Conservation (phyloP, 2,113 vertebrate species). For the Corvus hawaiiensis region DNA sequence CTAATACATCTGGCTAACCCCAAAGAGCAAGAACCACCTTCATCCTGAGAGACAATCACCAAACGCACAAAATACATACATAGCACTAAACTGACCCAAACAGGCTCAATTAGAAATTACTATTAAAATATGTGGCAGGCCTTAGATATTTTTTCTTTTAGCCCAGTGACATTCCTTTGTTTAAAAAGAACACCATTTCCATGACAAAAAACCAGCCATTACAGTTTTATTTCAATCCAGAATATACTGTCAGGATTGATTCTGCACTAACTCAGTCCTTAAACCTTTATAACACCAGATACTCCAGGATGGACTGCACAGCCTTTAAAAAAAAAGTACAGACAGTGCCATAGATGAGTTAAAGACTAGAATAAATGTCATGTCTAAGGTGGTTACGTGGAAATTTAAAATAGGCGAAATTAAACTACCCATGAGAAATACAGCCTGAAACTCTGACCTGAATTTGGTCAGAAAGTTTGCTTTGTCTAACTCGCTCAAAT, state of each 20-base stretch:
- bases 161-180: background rate
- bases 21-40: background rate
- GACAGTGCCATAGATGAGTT: background rate
- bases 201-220: background rate
- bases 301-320: background rate
- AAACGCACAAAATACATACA: background rate
- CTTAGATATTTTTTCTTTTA: background rate
- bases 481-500: background rate
- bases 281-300: background rate
- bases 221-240: background rate
- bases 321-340: background rate
- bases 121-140: background rate
- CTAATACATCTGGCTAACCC: background rate
- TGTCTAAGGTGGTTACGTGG: background rate
- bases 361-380: background rate
- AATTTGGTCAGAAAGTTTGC: constrained; percentile 25
- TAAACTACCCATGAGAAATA: constrained; percentile 16
- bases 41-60: background rate
- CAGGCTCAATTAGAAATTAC: background rate
- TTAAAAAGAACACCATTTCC: background rate
- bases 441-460: background rate
- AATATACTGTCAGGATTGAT: background rate
- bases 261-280: background rate
- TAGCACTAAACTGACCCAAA: background rate
- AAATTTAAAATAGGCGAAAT: constrained; percentile 21